Evolutionary conservation across 2,888 invertebrate genomes (phyloP).

Genomic region (Drosophila neoperkinsi): DNA sequence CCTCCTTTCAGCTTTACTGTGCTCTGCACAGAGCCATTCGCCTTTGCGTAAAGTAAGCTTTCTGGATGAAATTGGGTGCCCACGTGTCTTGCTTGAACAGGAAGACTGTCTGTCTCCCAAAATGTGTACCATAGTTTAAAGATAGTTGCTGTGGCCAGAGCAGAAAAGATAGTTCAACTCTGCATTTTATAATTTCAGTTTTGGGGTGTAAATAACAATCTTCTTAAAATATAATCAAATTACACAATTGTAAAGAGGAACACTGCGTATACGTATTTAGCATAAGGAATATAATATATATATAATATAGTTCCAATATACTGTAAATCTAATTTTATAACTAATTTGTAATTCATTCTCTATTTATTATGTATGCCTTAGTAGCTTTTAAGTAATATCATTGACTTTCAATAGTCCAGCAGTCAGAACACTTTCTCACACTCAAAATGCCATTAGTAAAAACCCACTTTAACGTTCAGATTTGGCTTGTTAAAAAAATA

Average conservation of each 20-base stretch:
- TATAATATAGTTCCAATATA: background rate
- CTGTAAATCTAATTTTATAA: background rate
- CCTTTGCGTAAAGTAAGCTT: conserved; percentile 47
- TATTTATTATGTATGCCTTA: background rate
- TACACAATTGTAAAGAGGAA: background rate
- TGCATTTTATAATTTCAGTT: conserved; percentile 36
- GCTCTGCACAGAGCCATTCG: conserved; percentile 5
- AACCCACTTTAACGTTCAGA: conserved; percentile 4
- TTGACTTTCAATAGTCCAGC: background rate
- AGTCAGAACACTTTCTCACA: no score
- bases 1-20: background rate
- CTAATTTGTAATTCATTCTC: background rate
- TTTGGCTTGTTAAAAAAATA: conserved; percentile 1
- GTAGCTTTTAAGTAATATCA: background rate
- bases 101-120: conserved; percentile 3
- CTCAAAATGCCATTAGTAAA: background rate
- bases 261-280: background rate
- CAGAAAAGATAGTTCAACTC: conserved; percentile 12
- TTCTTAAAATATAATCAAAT: background rate
- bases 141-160: conserved; percentile 34
- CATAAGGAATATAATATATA: no score
- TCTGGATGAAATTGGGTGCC: background rate
- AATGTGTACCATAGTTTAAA: conserved; percentile 32
- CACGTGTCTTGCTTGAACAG: conserved; percentile 6
- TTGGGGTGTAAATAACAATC: background rate